Conservation (phyloP, 2,797 vertebrate species). For the Tokudaia muenninki region DNA sequence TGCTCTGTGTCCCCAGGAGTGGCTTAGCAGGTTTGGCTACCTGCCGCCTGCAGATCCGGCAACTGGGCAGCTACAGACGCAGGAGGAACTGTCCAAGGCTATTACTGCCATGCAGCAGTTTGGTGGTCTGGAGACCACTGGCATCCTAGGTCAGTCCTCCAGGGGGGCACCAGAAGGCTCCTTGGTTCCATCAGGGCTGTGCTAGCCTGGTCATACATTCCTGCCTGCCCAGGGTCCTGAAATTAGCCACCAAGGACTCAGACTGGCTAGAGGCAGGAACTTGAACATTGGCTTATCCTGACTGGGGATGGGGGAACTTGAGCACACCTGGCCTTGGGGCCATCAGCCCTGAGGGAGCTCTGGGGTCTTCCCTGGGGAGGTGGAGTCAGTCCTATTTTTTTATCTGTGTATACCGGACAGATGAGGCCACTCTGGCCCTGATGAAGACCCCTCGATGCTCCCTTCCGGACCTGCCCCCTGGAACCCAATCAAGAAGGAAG, state of each 20-base stretch:
- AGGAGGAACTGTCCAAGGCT: slow-evolving; percentile 95
- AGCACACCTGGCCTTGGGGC: no score
- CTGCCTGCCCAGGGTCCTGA: no score
- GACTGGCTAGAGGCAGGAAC: background rate
- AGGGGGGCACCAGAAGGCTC: fast-evolving
- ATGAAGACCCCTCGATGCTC: slow-evolving; percentile 99
- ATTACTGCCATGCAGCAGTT: slow-evolving; percentile 98
- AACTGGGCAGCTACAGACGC: slow-evolving; percentile 94
- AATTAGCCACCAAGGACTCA: background rate
- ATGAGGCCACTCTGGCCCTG: slow-evolving; percentile 93
- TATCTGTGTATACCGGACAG: slow-evolving; percentile 67
- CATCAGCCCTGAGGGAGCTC: background rate
- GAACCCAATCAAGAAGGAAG: slow-evolving; percentile 87
- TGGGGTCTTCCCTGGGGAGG: fast-evolving
- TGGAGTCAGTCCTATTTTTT: background rate
- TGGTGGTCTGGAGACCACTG: slow-evolving; percentile 92
- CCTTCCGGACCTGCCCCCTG: slow-evolving; percentile 92
- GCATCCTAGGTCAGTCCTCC: slow-evolving; percentile 88
- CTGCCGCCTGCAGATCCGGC: slow-evolving; percentile 93
- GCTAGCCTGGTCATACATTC: no score
- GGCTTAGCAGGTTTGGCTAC: slow-evolving; percentile 97
- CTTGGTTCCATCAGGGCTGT: background rate
- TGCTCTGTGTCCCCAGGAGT: slow-evolving; percentile 90
- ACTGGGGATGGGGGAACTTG: background rate
- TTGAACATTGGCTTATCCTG: background rate